Percentiles rank a stretch among this genome's conserved stretches.
Conservation (phyloP, 2,797 vertebrate species). For the Eupleurogrammus muticus region DNA sequence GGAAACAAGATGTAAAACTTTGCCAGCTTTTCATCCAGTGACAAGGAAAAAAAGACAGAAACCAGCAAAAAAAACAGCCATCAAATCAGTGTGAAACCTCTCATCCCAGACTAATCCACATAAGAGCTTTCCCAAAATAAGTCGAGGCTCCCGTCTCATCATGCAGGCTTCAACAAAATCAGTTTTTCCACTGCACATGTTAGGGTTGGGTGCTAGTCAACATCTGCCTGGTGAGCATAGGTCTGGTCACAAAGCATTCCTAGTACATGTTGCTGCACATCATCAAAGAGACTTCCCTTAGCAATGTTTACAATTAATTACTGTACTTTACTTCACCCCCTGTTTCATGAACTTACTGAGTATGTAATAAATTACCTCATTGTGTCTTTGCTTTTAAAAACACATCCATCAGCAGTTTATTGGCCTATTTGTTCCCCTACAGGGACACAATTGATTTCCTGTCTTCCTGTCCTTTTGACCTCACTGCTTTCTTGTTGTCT, state of each 20-base stretch:
- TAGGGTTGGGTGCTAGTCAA: not conserved
- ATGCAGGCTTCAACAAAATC: slow-evolving; percentile 6
- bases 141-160: slow-evolving; percentile 19
- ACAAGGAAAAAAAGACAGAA: not conserved
- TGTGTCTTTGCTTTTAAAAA: not conserved
- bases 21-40: not conserved
- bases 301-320: slow-evolving; percentile 11
- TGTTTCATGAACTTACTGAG: not conserved
- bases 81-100: slow-evolving; percentile 55
- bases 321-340: not conserved
- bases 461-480: not conserved
- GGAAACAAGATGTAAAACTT: not conserved
- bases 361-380: not conserved
- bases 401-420: not conserved
- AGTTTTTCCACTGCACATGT: not conserved
- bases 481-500: not conserved
- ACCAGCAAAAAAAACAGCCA: slow-evolving; percentile 32
- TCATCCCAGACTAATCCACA: slow-evolving; percentile 48
- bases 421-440: not conserved
- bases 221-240: not conserved
- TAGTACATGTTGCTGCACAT: not conserved
- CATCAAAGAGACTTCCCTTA: not conserved
- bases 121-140: slow-evolving; percentile 60
- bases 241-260: not conserved
- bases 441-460: not conserved